Conservation (phyloP, 2,113 vertebrate genomes). For the Oreotragus oreotragus region DNA sequence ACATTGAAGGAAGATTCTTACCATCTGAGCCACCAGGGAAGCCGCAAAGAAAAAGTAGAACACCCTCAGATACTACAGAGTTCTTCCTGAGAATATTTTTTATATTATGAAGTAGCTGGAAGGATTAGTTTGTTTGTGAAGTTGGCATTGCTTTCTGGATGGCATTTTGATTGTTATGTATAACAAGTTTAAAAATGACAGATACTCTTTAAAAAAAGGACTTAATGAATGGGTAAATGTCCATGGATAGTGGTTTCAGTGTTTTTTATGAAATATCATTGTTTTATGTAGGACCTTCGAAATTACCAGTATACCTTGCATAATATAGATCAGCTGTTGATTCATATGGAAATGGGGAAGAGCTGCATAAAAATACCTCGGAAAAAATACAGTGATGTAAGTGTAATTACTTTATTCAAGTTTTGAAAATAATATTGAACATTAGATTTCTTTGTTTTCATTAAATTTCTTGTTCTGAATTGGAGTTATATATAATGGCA, state of each 20-base stretch:
- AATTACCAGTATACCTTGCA: constrained; percentile 95
- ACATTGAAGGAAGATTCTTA: not conserved
- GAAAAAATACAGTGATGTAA: constrained; percentile 89
- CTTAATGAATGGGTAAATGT: constrained; percentile 5
- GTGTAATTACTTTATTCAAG: constrained; percentile 36
- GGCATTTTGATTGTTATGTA: not conserved
- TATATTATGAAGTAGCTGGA: not conserved
- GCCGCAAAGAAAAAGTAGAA: not conserved
- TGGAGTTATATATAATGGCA: not conserved
- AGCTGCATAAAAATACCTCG: constrained; percentile 94
- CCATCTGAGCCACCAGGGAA: not conserved
- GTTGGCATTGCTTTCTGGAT: not conserved
- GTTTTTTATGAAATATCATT: constrained; percentile 47
- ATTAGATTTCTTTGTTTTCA: not conserved
- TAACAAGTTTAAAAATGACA: not conserved
- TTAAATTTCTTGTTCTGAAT: constrained; percentile 14
- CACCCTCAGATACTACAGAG: not conserved
- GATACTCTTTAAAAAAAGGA: not conserved
- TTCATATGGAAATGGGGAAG: constrained; percentile 96
- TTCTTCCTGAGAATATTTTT: not conserved
- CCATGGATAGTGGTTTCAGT: not conserved
- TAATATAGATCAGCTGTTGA: constrained; percentile 87
- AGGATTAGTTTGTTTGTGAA: constrained; percentile 22
- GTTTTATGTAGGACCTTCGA: constrained; percentile 88
- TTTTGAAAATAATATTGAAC: not conserved